These are phyloP conservation scores for Sipha maydis DNA, from an alignment of 2,888 invertebrate species.

Conservation along the genomic window DNA sequence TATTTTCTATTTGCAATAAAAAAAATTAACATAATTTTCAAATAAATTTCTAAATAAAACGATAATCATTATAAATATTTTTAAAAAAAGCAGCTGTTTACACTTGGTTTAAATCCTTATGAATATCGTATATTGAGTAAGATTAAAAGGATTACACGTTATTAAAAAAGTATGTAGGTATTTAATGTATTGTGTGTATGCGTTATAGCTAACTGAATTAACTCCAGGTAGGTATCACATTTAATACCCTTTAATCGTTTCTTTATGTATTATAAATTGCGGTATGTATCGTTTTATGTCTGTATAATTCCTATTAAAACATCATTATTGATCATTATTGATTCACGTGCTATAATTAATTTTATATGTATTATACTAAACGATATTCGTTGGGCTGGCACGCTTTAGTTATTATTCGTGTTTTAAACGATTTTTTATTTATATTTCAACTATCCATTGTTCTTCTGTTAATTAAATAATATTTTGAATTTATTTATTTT, in stretches of 20 bases:
- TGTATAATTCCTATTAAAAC: neutral
- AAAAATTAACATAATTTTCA: too few relatives aligned
- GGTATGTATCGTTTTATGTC: neutral
- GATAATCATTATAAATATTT: too few relatives aligned
- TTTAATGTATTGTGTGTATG: neutral
- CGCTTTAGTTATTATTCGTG: neutral
- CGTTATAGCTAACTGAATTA: neutral
- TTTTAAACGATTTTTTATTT: neutral
- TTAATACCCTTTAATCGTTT: neutral
- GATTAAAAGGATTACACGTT: neutral
- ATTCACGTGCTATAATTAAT: neutral
- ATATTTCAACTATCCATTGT: too few relatives aligned
- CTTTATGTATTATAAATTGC: neutral
- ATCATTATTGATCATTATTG: neutral
- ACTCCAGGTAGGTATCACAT: neutral
- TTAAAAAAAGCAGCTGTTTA: neutral
- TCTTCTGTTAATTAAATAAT: too few relatives aligned
- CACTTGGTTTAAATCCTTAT: constrained; percentile 4
- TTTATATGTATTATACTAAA: neutral
- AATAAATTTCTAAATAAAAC: too few relatives aligned
- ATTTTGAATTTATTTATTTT: too few relatives aligned
- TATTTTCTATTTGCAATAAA: too few relatives aligned
- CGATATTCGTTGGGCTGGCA: neutral
- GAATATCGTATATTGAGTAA: neutral
- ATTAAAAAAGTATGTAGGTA: neutral